Percentiles rank a stretch among this genome's conserved stretches.
phyloP scores from a whole-genome alignment of 2,113 vertebrate genomes.

The Sinocyclocheilus grahami region DNA sequence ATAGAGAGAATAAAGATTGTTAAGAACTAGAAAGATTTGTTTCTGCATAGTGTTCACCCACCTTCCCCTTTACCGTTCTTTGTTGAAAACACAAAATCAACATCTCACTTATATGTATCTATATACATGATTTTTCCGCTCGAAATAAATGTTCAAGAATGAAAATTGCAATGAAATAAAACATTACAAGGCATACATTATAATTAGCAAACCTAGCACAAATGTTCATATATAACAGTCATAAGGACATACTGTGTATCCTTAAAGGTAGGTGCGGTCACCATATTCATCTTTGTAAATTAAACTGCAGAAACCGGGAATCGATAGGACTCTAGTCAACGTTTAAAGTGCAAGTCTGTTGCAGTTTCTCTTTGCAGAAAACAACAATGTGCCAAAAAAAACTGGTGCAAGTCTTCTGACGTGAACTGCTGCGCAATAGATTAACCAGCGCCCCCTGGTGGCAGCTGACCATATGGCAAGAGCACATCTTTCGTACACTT shows the following conservation, averaged over 20 bases:
- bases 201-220: constrained; percentile 75
- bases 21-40: constrained; percentile 48
- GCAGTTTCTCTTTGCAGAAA: constrained; percentile 74
- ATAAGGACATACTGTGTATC: constrained; percentile 74
- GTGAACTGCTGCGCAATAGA: constrained; percentile 73
- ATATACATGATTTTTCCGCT: constrained; percentile 61
- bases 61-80: constrained; percentile 15
- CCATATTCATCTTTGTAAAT: constrained; percentile 74
- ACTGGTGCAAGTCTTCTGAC: constrained; percentile 61
- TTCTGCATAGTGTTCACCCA: constrained; percentile 58
- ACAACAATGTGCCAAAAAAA: constrained; percentile 64
- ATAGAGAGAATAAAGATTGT: constrained; percentile 44
- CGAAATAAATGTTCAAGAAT: constrained; percentile 46
- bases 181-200: constrained; percentile 74
- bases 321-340: constrained; percentile 74
- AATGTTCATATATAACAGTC: constrained; percentile 79
- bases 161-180: constrained; percentile 66
- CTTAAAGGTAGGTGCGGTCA: constrained; percentile 84
- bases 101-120: constrained; percentile 60
- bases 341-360: constrained; percentile 84
- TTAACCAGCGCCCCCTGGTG: constrained; percentile 61
- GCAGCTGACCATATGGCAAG: constrained; percentile 60
- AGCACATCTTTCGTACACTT: constrained; percentile 45
- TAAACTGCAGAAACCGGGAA: constrained; percentile 76
- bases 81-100: constrained; percentile 38